Base-by-base conservation (phyloP, 2,888 invertebrate species). In the Liodrosophila aerea region DNA sequence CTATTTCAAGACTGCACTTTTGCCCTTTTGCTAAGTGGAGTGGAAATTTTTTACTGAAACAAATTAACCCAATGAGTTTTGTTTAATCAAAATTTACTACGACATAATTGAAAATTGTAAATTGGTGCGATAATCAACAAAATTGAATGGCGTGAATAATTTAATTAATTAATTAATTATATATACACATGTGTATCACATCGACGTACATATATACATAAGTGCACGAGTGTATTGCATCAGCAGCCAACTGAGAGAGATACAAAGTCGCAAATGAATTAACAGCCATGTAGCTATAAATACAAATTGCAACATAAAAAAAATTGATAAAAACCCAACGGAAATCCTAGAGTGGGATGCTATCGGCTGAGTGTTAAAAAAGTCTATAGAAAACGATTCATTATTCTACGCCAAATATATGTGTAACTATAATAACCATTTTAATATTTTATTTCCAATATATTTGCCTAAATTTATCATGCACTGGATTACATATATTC, bases 231-330 rank as follows among this genome's bases (percentile, higher is more conserved):
- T 5, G 1, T 2, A 30, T 4, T 22, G 22, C 27, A 8, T 16
- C 18, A 39, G 18, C n/a, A 47, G 13, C 27, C 18, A 58, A 50
- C 45, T 61, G 52, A 41, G 56, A 43, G 49, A 52, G 41, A 52
- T 51, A 68, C 65, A 80, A 68, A 74, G 54, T 59, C 66, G 64
- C 60, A 77, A 77, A 81, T 76, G 64, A 77, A 80, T 77, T 74
- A 78, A 74, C 62, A 72, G 49, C 47, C 49, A 29, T 34, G 36
- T 36, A 43, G 41, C 37, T 41, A 49, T 43, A 46, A 56, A 50
- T 41, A 54, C 34, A 43, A 56, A 52, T 56, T 46, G 22, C 22
- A 33, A 57, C 33, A 43, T 15, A 22, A 34, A 16, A 37, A 44
- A 41, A 12, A 43, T 7, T 12, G n/a, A 8, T 18, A 15, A 16